These are phyloP conservation scores for Yoshiicerus persimilis DNA, from an alignment of 1,140 invertebrate species.

Conservation along the genomic window DNA sequence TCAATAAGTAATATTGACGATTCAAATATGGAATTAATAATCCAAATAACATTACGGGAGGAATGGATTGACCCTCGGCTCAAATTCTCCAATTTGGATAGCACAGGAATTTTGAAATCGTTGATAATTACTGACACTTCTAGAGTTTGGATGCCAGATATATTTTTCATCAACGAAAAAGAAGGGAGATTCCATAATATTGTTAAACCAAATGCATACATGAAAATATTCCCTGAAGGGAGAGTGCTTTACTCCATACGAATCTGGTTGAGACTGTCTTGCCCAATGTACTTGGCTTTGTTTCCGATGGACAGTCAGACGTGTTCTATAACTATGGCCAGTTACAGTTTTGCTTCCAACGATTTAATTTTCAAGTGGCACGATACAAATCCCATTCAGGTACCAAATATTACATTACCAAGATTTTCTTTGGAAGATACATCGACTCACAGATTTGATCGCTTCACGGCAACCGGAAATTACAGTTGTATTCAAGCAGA, in stretches of 20 bases:
- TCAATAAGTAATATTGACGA: not conserved
- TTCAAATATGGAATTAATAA: not conserved
- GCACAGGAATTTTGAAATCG: not conserved
- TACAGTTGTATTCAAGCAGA: constrained; percentile 60
- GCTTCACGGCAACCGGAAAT: constrained; percentile 67
- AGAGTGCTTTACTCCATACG: not conserved
- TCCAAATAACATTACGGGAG: constrained; percentile 25
- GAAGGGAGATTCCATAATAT: not conserved
- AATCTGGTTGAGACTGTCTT: constrained; percentile 25
- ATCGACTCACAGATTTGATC: constrained; percentile 89
- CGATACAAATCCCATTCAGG: constrained; percentile 88
- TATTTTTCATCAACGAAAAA: constrained; percentile 2
- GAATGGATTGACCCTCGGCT: constrained; percentile 27
- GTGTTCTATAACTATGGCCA: constrained; percentile 27
- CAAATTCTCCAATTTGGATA: not conserved
- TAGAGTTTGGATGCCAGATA: not conserved
- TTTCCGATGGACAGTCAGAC: constrained; percentile 34
- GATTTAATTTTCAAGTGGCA: constrained; percentile 94
- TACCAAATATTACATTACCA: constrained; percentile 82
- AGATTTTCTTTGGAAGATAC: constrained; percentile 90
- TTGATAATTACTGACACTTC: not conserved
- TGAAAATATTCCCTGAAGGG: not conserved
- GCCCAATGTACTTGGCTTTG: constrained; percentile 23
- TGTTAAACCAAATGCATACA: not conserved
- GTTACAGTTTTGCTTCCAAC: constrained; percentile 87